These are phyloP conservation scores for Clivina fossor DNA, from an alignment of 2,888 invertebrate genomes.

Conservation along the genomic window DNA sequence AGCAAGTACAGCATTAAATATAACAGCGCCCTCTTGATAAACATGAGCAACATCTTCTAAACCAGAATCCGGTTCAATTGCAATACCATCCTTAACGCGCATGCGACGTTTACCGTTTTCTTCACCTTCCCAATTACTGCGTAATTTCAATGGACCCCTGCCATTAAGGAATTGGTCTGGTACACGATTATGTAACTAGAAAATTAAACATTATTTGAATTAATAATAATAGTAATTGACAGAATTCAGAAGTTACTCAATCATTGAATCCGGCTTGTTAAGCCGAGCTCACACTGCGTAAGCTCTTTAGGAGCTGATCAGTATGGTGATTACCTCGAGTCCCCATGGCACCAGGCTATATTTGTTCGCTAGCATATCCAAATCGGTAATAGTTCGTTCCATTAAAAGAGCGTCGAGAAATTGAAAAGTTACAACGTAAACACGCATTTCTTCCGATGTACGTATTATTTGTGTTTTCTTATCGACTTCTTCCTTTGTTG, in stretches of 20 bases:
- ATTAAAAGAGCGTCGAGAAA: conserved; percentile 6
- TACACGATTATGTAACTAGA: conserved; percentile 16
- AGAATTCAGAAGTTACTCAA: too few species aligned
- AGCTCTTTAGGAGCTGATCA: too few species aligned
- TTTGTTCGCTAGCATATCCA: conserved; percentile 5
- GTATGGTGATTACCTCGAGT: conserved; percentile 10
- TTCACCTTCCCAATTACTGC: conserved; percentile 1
- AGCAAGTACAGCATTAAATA: conserved; percentile 20
- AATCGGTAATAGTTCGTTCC: background rate
- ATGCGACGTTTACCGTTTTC: conserved; percentile 20
- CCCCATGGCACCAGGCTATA: conserved; percentile 19
- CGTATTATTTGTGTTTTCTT: conserved; percentile 2
- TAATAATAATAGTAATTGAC: background rate
- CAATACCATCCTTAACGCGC: conserved; percentile 20
- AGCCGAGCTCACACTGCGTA: too few species aligned
- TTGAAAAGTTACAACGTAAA: conserved; percentile 21
- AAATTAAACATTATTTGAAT: background rate
- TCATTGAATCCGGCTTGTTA: too few species aligned
- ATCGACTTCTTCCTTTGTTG: conserved; percentile 16
- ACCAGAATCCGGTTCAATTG: conserved; percentile 26
- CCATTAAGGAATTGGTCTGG: conserved; percentile 11
- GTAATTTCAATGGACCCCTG: background rate
- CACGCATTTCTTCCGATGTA: conserved; percentile 1
- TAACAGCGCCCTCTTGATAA: conserved; percentile 17
- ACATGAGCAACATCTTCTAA: conserved; percentile 26